These are phyloP conservation scores for Zygothrica quintamaculata DNA, from an alignment of 2,888 invertebrate genomes.

Conservation along the genomic window DNA sequence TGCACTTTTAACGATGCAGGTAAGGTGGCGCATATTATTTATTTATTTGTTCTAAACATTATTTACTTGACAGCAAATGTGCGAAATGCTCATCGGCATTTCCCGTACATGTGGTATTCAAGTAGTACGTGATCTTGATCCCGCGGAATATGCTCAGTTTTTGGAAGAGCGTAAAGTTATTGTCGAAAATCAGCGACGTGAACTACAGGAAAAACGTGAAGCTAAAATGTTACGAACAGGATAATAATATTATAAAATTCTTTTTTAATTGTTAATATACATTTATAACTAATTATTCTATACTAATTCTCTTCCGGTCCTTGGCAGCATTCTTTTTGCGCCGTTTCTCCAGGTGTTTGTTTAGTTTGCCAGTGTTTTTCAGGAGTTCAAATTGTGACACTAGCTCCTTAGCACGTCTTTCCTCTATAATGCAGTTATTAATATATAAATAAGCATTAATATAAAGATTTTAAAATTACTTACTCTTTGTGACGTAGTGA, in stretches of 20 bases:
- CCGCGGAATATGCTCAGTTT: conserved; percentile 92
- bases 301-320: conserved; percentile 83
- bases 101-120: conserved; percentile 94
- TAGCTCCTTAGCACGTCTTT: conserved; percentile 89
- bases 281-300: conserved; percentile 75
- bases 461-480: conserved; percentile 45
- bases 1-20: conserved; percentile 83
- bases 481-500: conserved; percentile 90
- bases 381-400: conserved; percentile 92
- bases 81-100: conserved; percentile 90
- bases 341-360: conserved; percentile 92
- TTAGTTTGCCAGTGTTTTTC: conserved; percentile 90
- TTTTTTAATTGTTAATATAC: conserved; percentile 57
- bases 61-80: conserved; percentile 87
- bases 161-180: conserved; percentile 89
- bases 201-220: conserved; percentile 92
- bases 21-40: conserved; percentile 20
- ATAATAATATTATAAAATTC: conserved; percentile 70
- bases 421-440: conserved; percentile 87
- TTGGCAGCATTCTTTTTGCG: conserved; percentile 89
- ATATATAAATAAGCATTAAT: neutral
- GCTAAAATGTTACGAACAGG: conserved; percentile 95
- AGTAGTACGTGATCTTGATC: conserved; percentile 91
- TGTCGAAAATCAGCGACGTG: conserved; percentile 90
- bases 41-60: neutral